Base-by-base conservation (phyloP, 1,140 invertebrate genomes). In the Wiebesia pumilae region DNA sequence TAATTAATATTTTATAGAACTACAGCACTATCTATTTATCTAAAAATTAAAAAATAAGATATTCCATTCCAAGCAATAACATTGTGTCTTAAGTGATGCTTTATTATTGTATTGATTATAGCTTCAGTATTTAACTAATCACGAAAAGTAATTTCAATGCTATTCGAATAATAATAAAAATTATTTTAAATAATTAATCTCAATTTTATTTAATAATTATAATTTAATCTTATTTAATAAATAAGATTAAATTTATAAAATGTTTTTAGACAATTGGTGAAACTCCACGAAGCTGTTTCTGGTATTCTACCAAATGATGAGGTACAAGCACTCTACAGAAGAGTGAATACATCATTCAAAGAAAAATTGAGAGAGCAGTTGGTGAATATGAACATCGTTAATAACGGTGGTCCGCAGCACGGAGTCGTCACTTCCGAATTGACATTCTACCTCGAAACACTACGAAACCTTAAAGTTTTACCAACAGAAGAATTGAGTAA, bases 391-490 rank as follows among this genome's bases (percentile, higher is more conserved):
- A 98, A 98, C 91, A 97, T 99, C 87, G 96, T 96, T 38, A 98
- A 98, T 90, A 98, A 99, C 94, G 98, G 98, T 69, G 98, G 98
- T 54, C 98, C 98, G 0, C 97, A 99, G 91, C 98, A 99, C 93
- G 98, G 98, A 77, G 96, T 99, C 88, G 98, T 99, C 7, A 98
- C 97, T 43, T 98, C 98, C 40, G 98, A 99, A 95, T 94, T 99
- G 90, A 98, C 97, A 77, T 99, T 99, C 94, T 99, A 99, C 93
- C 95, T 98, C 87, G 97, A 99, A 93, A 98, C 97, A 89, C 95
- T 99, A 87, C 96, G 97, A 91, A 97, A 96, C 88, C 94, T 99
- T 38, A 96, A 97, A 91, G 96, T 97, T n/a, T 94, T 98, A 89
- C 96, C 97, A 19, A 94, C 95, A 79, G 95, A 96, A 88, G 96